Evolutionary conservation across 2,888 invertebrate genomes (phyloP).

Genomic region (Dimorphilus gyrociliatus): DNA sequence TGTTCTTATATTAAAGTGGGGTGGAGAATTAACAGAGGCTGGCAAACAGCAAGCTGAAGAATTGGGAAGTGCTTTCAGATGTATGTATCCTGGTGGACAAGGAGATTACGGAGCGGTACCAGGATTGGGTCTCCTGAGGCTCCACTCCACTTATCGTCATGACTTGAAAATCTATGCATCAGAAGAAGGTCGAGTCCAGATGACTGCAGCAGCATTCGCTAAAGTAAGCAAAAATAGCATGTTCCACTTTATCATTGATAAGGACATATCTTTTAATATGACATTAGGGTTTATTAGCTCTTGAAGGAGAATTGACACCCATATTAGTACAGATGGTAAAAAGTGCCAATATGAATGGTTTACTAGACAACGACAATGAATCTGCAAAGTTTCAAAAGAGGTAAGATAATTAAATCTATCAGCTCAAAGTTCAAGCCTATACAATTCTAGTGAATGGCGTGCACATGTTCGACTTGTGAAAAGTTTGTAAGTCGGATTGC

Average conservation of each 20-base stretch:
- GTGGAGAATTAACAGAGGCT: constrained; percentile 93
- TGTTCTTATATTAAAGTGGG: constrained; percentile 95
- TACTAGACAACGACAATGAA: constrained; percentile 94
- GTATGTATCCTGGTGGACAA: constrained; percentile 98
- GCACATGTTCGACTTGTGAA: too few species aligned
- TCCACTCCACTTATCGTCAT: constrained; percentile 96
- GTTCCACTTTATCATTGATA: too few species aligned
- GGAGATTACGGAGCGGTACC: constrained; percentile 75
- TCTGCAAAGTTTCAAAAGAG: constrained; percentile 42
- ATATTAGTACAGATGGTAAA: constrained; percentile 98
- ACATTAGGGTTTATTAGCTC: constrained; percentile 63
- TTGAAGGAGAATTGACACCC: constrained; percentile 95
- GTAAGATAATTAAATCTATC: too few species aligned
- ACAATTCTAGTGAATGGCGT: neutral
- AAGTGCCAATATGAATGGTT: constrained; percentile 73
- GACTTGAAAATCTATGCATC: constrained; percentile 98
- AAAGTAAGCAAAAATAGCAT: too few species aligned
- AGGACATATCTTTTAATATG: too few species aligned
- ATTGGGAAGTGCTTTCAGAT: constrained; percentile 88
- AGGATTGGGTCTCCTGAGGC: constrained; percentile 76
- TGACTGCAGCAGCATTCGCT: constrained; percentile 99
- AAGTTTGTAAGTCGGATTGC: too few species aligned
- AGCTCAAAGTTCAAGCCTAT: constrained; percentile 1
- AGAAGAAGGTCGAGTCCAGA: constrained; percentile 96
- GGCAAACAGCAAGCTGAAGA: constrained; percentile 95